Evolutionary conservation across 2,888 invertebrate genomes (phyloP).

Genomic region (Leptothorax acervorum): DNA sequence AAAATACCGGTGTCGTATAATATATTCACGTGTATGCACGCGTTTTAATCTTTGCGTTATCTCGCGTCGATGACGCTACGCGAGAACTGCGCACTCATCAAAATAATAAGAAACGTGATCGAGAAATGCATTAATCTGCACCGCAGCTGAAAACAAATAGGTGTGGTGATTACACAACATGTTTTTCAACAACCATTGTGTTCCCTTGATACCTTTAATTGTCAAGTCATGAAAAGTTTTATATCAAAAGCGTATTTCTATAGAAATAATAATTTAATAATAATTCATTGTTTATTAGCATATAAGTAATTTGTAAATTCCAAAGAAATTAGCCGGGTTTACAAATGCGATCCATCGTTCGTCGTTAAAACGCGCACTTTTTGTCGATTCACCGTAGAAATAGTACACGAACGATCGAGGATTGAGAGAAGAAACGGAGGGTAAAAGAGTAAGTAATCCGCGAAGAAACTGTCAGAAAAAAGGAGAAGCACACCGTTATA

Average conservation of each 20-base stretch:
- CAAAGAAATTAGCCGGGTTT: neutral
- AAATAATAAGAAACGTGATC: constrained; percentile 32
- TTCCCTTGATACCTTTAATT: neutral
- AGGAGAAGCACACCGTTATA: neutral
- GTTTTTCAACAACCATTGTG: neutral
- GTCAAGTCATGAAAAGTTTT: neutral
- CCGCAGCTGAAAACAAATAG: neutral
- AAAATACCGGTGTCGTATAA: constrained; percentile 23
- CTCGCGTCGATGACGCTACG: neutral
- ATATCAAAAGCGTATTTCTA: neutral
- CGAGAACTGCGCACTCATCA: constrained; percentile 33
- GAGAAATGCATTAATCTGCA: constrained; percentile 27
- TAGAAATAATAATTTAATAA: neutral
- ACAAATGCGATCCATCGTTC: neutral
- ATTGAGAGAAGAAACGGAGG: constrained; percentile 6
- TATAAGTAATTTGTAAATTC: neutral
- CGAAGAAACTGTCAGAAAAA: constrained; percentile 27
- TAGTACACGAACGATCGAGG: neutral
- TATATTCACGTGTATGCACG: neutral
- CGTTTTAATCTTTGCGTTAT: constrained; percentile 37
- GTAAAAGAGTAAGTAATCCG: constrained; percentile 32
- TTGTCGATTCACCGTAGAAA: neutral
- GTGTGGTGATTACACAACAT: neutral
- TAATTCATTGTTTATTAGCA: neutral
- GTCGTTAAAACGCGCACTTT: neutral